Evolutionary conservation across 2,888 invertebrate species (phyloP), one percentile per base, ranked within the genome.

Genomic region (Drosophila infuscata): DNA sequence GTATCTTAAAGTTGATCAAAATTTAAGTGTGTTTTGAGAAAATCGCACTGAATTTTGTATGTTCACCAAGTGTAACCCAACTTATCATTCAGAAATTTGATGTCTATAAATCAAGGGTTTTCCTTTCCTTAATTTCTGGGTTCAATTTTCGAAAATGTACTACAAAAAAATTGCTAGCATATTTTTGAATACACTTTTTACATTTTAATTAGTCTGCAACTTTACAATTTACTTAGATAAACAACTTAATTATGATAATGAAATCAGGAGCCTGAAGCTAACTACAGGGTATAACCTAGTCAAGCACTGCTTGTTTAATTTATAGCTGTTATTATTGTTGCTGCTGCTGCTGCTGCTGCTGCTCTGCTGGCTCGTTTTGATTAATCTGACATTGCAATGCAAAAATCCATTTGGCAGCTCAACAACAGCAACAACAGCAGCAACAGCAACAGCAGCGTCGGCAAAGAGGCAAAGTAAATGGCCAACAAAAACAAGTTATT

Each of bases 381-480:
- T 89, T 90, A 87, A 87, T 87, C 91, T 87, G 91, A 82, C 87
- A 89, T 91, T 87, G 87, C 91, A 91, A 87, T 87, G 87, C 91
- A 90, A 91, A 86, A 87, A 87, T 82, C 78, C 90, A 87, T 87
- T 87, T 89, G 86, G 88, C 82, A 89, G 82, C 81, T 72, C 70
- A 70, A 69, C 64, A 83, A 52, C 70, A 63, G 70, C 73, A 65
- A 61, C 69, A 46, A 67, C 58, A 76, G 53, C 70, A 70, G 66
- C 64, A 83, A 52, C 70, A 63, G 70, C 73, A 65, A 61, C 69
- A 46, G 71, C 58, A 76, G 53, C 70, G 70, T 64, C 75, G 62
- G 54, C 70, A 57, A 54, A 54, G 51, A 20, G 20, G 56, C 41
- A 43, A 57, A 15, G 46, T 46, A 46, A 46, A 46, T 46, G 46